Evolutionary conservation across 2,113 vertebrate genomes (phyloP), one percentile per base, ranked within the genome.

Genomic region (Psophia crepitans): DNA sequence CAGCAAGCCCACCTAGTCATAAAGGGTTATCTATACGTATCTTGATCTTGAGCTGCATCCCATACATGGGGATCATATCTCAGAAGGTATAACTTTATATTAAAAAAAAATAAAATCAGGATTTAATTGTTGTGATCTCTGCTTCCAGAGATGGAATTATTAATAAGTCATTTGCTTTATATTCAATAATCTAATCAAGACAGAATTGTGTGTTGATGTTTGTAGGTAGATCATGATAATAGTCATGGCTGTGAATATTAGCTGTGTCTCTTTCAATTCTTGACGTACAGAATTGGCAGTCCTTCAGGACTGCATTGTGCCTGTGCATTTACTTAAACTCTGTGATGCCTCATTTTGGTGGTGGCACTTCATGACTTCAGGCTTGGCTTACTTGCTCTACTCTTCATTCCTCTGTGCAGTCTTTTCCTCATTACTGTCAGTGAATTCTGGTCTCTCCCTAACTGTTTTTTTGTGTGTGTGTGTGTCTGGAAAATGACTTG

Each of bases 101-200:
- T 41, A 53, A 26, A 85, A 65, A 27, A 49, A 26, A 49, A 49
- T 24, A 60, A 54, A 71, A 51, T 66, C 17, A 44, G 21, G 19
- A 82, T 73, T 82, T 19, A 44, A 44, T 3, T 56, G 46, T n/a
- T 70, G 11, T 51, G 14, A 41, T 71, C 6, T 70, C 20, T 77
- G 11, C 3, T 89, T 6, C 14, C 74, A 71, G 51, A 48, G 21
- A 27, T 3, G 10, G 27, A 68, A 56, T 83, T 65, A 35, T 63
- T 75, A 19, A 43, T 71, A 74, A 91, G 1, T 23, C 0, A 43
- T 85, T 93, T 83, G 20, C 15, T 90, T 92, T 86, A 21, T 60
- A 76, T 58, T 75, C 6, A 12, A 4, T 46, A 70, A 84, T 49
- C 0, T 1, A 58, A 49, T 30, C 18, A 60, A 0, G 2, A 43